phyloP scores from a whole-genome alignment of 2,113 vertebrate species.

The Ameiurus melas region DNA sequence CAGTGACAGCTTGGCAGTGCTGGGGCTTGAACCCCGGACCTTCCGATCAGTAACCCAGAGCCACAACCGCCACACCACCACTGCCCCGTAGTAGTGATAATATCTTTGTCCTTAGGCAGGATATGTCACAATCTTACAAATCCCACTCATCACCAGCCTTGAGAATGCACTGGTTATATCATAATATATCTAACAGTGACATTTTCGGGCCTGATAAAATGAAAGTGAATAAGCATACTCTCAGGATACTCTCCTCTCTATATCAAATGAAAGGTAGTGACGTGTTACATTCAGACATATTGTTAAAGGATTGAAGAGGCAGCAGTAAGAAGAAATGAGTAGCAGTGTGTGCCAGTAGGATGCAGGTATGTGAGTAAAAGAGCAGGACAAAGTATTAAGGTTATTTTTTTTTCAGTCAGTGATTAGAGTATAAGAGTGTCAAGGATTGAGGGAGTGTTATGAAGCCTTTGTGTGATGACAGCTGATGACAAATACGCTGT shows the following conservation, averaged over 20 bases:
- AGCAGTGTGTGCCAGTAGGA: not conserved
- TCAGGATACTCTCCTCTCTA: not conserved
- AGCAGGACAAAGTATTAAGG: not conserved
- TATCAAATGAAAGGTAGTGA: not conserved
- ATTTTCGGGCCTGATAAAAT: not conserved
- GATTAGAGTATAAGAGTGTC: not conserved
- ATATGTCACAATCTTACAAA: not conserved
- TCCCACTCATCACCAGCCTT: not conserved
- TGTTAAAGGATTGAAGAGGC: not conserved
- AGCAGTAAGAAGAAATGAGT: slow-evolving; percentile 2
- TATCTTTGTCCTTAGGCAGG: not conserved
- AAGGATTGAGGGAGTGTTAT: not conserved
- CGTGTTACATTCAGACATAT: not conserved
- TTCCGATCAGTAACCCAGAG: too few relatives aligned
- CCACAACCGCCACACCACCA: too few relatives aligned
- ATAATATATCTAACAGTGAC: not conserved
- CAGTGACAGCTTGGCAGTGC: too few relatives aligned
- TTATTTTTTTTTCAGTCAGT: not conserved
- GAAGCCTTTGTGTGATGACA: not conserved
- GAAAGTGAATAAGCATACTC: not conserved
- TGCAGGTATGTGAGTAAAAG: not conserved
- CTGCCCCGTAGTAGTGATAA: not conserved
- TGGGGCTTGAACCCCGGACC: too few relatives aligned
- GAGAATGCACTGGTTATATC: not conserved
- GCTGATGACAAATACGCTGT: not conserved